Evolutionary conservation across 2,888 invertebrate species (phyloP), one percentile per base, ranked within the genome.

Genomic region (Clitarchus hookeri): DNA sequence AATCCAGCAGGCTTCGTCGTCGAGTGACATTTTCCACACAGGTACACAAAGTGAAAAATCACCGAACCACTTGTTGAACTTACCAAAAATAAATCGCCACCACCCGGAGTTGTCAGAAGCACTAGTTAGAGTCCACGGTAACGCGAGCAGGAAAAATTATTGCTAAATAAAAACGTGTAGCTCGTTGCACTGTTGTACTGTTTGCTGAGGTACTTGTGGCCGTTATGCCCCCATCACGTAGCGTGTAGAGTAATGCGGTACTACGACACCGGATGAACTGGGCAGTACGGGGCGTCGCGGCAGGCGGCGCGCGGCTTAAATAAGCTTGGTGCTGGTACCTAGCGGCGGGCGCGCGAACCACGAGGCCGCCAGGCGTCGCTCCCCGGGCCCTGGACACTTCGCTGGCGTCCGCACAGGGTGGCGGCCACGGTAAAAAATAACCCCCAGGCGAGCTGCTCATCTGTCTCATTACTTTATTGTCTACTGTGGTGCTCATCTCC

Each of bases 311-410:
- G 65, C 65, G 65, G 23, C n/a, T 65, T 65, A 65, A 65, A 65
- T 65, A 65, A 65, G 65, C 65, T 65, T 65, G 65, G 65, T 65
- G 65, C 65, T 65, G 65, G 65, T 23, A 65, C 65, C 65, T 65
- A 19, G 65, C 65, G 65, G 65, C 65, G 65, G 65, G 23, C 23
- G 65, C 65, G 19, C 23, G 23, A 65, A 65, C 65, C n/a, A 65
- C 65, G 23, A 65, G 65, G 65, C 65, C 8, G n/a, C 11, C 11
- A 16, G 12, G 48, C 48, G 48, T 11, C 12, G 12, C 48, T 16
- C 16, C 12, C 12, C 11, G 12, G 16, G 12, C 0, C 11, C 11
- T 11, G 12, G 48, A 11, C 48, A 13, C 12, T 11, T 11, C 12
- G 48, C 11, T 13, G 12, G 12, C 12, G 12, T 11, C 48, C 48